Percentiles rank a stretch among this genome's conserved stretches.
phyloP scores from a whole-genome alignment of 2,888 invertebrate genomes.

The Pterostichus madidus region DNA sequence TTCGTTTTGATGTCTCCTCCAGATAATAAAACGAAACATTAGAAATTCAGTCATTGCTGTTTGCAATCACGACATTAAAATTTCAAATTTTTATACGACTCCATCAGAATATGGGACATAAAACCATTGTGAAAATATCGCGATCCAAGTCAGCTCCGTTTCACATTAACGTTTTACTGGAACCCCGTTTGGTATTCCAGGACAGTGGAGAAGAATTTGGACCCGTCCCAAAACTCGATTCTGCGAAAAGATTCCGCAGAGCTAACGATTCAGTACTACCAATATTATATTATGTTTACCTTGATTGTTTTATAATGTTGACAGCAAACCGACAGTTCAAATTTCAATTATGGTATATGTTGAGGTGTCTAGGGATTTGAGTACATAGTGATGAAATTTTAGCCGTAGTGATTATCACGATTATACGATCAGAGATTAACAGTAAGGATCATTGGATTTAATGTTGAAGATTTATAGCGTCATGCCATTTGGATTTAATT shows the following conservation, averaged over 20 bases:
- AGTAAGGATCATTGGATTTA: not conserved
- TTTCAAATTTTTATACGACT: too few relatives aligned
- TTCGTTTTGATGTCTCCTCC: too few relatives aligned
- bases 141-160: conserved; percentile 3
- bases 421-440: conserved; percentile 22
- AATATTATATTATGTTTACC: not conserved
- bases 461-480: not conserved
- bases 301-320: conserved; percentile 1
- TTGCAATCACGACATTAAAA: too few relatives aligned
- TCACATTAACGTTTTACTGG: conserved; percentile 7
- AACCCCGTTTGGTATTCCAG: conserved; percentile 16
- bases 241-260: conserved; percentile 20
- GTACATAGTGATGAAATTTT: conserved; percentile 4
- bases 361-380: conserved; percentile 7
- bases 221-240: conserved; percentile 2
- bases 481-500: not conserved
- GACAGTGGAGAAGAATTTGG: conserved; percentile 20
- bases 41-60: too few relatives aligned
- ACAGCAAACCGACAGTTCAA: not conserved
- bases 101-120: not conserved
- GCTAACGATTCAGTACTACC: not conserved
- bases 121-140: conserved; percentile 8
- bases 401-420: not conserved
- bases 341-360: conserved; percentile 2
- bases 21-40: too few relatives aligned